Percentiles rank a stretch among this genome's conserved stretches.
Evolutionary conservation across 2,113 vertebrate species (phyloP).

Genomic region (Plecturocebus donacophilus): DNA sequence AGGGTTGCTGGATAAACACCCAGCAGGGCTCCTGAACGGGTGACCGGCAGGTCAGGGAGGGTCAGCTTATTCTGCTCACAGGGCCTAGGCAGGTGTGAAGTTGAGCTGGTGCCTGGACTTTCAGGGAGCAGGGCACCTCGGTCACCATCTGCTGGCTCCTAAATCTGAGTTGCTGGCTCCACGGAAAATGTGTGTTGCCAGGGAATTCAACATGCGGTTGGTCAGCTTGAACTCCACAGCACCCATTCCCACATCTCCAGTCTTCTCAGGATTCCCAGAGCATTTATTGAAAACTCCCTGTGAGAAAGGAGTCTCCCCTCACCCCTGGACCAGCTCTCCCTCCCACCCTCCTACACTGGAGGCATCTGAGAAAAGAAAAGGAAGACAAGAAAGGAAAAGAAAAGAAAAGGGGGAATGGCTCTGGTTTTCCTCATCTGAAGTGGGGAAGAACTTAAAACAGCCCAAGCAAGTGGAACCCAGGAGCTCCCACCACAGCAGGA

Average conservation of each 20-base stretch:
- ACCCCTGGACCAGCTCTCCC: not conserved
- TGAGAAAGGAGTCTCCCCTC: not conserved
- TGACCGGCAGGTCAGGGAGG: not conserved
- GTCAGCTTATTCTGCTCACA: not conserved
- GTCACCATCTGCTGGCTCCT: not conserved
- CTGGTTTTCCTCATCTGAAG: not conserved
- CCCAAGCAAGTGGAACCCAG: not conserved
- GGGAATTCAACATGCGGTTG: not conserved
- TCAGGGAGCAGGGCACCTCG: not conserved
- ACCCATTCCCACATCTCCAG: not conserved
- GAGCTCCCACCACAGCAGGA: not conserved
- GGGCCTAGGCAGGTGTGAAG: not conserved
- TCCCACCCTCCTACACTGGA: not conserved
- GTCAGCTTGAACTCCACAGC: accelerated
- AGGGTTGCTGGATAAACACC: not conserved
- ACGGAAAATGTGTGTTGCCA: not conserved
- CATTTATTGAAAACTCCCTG: not conserved
- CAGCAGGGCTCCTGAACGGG: no score
- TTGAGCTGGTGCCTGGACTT: not conserved
- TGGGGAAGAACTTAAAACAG: not conserved
- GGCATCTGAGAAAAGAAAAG: not conserved
- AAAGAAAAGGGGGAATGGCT: not conserved
- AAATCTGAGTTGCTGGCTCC: not conserved
- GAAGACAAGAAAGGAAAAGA: not conserved
- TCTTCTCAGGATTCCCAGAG: not conserved